Evolutionary conservation across 2,888 invertebrate genomes (phyloP), one percentile per base, ranked within the genome.

Genomic region (Trachelus troglodyta): DNA sequence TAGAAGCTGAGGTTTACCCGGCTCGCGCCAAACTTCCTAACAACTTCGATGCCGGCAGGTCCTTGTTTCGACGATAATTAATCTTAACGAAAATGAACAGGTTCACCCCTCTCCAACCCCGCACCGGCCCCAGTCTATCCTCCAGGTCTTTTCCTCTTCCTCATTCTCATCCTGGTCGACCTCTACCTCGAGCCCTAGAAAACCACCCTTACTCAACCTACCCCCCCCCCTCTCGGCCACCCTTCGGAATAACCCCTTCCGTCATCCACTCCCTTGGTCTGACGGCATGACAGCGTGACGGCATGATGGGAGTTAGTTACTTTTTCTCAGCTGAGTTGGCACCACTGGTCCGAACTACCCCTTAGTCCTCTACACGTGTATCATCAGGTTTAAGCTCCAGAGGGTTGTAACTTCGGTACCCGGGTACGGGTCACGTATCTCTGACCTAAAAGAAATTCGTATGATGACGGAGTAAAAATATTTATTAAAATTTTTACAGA

Each of bases 51-150:
- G 81, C 80, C 75, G 68, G 40, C 30, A 82, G 81, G 81, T 85
- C 84, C 82, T 86, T 83, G 87, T 85, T 84, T 81, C 82, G 82
- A 82, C 83, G 84, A 86, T 86, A 87, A 86, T 87, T 86, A 86
- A 86, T 86, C 87, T 83, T 81, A 82, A 77, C 76, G 76, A 81
- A 83, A 82, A 81, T 76, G 77, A 82, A 86, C 82, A 80, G 79
- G 79, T 81, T 34, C 71, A 9, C 30, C 33, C 71, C 12, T 23
- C 69, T 6, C 4, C 15, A 12, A 71, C 33, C 30, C 71, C 71
- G 11, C 71, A 11, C 31, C 23, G 33, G 31, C 11, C 31, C 12
- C 9, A 23, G 56, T 56, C 56, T 56, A 56, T 56, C 56, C 56
- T 56, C 56, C 23, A 56, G 56, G 56, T 56, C 56, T 56, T 15